A percentile compares a stretch with the other conserved stretches of the same genome.
Evolutionary conservation across 1,140 invertebrate species (phyloP).

Genomic region (Bombus vancouverensis): DNA sequence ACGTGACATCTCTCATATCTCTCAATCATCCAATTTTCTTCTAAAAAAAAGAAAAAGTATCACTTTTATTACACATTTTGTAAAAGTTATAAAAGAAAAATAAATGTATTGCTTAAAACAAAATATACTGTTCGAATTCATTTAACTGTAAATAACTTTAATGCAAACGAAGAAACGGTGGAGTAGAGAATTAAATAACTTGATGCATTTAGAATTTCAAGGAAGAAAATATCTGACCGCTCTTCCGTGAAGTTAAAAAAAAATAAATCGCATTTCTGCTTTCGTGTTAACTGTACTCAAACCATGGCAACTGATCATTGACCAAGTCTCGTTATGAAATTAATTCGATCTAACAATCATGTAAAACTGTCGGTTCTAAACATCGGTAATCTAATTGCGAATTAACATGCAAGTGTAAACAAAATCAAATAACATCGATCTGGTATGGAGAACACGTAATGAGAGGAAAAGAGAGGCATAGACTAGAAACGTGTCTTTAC

Average conservation of each 20-base stretch:
- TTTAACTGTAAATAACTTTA: background rate
- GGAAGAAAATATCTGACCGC: background rate
- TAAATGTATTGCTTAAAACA: background rate
- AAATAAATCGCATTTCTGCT: background rate
- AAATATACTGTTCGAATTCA: background rate
- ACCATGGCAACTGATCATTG: conserved; percentile 31
- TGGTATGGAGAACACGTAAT: background rate
- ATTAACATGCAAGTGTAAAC: no score
- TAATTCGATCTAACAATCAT: background rate
- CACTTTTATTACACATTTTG: background rate
- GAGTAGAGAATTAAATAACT: background rate
- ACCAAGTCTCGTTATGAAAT: conserved; percentile 18
- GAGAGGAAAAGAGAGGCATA: background rate
- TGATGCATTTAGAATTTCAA: background rate
- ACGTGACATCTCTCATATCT: background rate
- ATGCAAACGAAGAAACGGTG: background rate
- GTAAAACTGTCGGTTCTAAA: no score
- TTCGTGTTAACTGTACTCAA: conserved; percentile 25
- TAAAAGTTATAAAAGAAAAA: background rate
- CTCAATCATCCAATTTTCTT: background rate
- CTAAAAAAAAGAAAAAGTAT: background rate
- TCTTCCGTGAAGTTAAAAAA: background rate
- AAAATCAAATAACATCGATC: background rate
- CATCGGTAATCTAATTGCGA: background rate
- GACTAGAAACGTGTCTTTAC: conserved; percentile 35